These are phyloP conservation scores for Colius striatus DNA, from an alignment of 2,113 vertebrate species.

Conservation along the genomic window DNA sequence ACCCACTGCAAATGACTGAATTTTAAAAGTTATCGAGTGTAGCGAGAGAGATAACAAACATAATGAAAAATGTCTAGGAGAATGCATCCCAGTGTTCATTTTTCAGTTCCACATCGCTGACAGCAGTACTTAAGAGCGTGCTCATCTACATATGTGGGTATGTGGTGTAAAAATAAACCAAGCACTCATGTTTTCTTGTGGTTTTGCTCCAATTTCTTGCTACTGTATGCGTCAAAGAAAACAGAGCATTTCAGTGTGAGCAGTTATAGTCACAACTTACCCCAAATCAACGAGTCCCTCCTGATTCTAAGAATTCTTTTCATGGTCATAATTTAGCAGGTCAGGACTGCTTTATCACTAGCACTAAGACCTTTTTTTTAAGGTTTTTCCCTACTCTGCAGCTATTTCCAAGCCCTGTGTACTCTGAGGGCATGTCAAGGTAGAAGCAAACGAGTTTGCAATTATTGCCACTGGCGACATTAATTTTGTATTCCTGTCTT, in stretches of 20 bases:
- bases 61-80: not conserved
- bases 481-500: slow-evolving; percentile 33
- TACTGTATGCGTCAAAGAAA: not conserved
- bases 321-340: accelerated
- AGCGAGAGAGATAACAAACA: not conserved
- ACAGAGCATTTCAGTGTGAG: not conserved
- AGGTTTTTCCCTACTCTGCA: not conserved
- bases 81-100: not conserved
- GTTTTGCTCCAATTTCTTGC: not conserved
- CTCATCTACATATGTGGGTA: not conserved
- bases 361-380: not conserved
- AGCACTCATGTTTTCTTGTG: not conserved
- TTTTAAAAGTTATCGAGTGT: slow-evolving; percentile 9
- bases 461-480: slow-evolving; percentile 6
- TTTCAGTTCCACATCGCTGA: not conserved
- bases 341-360: not conserved
- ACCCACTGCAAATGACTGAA: not conserved
- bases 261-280: not conserved
- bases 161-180: slow-evolving; percentile 14
- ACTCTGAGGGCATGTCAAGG: slow-evolving; percentile 54
- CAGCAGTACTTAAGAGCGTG: not conserved
- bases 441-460: slow-evolving; percentile 23
- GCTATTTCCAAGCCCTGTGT: not conserved
- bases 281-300: not conserved
- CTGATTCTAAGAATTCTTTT: not conserved